These are phyloP conservation scores for Clarias gariepinus DNA, from an alignment of 2,113 vertebrate genomes.

Conservation along the genomic window DNA sequence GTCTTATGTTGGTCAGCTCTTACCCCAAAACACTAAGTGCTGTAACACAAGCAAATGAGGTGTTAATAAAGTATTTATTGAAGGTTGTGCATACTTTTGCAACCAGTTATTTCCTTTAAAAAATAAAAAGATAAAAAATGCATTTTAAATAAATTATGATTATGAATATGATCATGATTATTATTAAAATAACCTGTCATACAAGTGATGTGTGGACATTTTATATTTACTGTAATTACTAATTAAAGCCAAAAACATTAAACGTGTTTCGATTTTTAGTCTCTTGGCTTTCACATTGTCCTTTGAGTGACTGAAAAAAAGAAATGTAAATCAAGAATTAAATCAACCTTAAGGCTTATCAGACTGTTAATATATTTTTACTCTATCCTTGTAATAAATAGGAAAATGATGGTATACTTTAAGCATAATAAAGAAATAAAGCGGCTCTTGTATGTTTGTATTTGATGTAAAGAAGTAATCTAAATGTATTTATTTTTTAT, in stretches of 20 bases:
- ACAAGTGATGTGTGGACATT: background rate
- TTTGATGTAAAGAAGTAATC: too few relatives aligned
- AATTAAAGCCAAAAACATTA: background rate
- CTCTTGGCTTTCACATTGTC: background rate
- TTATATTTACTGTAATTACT: background rate
- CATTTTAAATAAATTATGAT: too few relatives aligned
- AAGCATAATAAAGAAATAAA: background rate
- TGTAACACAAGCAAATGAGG: too few relatives aligned
- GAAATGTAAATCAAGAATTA: background rate
- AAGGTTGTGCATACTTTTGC: background rate
- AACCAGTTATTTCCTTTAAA: too few relatives aligned
- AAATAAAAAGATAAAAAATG: too few relatives aligned
- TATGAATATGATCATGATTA: too few relatives aligned
- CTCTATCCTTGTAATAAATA: background rate
- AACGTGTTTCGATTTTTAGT: background rate
- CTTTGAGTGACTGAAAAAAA: background rate
- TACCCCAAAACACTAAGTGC: too few relatives aligned
- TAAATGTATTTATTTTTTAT: too few relatives aligned
- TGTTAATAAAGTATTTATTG: background rate
- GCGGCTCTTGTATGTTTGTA: background rate
- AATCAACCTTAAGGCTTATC: background rate
- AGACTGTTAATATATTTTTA: background rate
- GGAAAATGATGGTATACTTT: background rate
- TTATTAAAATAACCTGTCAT: background rate
- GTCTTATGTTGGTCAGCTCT: too few relatives aligned